Conservation (phyloP, 1,140 invertebrate species). For the Coelopa frigida region DNA sequence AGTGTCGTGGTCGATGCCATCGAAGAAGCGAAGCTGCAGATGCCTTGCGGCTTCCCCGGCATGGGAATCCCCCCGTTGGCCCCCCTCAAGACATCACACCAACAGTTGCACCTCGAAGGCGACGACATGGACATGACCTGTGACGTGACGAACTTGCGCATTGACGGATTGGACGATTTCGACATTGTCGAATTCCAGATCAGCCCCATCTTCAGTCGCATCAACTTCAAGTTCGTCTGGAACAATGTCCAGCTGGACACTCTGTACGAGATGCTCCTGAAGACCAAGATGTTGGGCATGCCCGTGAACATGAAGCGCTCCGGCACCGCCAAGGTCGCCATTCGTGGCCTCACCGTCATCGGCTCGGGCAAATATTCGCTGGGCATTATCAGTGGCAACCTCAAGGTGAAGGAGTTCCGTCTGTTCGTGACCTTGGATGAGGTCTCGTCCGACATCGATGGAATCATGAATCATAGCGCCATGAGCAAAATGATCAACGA, state of each 20-base stretch:
- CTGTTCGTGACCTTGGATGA: slow-evolving; percentile 24
- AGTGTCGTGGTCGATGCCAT: slow-evolving; percentile 19
- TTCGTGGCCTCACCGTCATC: slow-evolving; percentile 24
- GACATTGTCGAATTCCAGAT: slow-evolving; percentile 19
- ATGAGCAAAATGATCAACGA: slow-evolving; percentile 38
- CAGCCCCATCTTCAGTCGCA: slow-evolving; percentile 13
- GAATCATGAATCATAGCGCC: slow-evolving; percentile 29
- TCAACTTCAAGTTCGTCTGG: slow-evolving; percentile 22
- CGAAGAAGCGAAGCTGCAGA: slow-evolving; percentile 19
- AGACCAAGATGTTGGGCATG: slow-evolving; percentile 12
- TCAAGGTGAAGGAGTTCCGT: slow-evolving; percentile 24
- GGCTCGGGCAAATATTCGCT: slow-evolving; percentile 26
- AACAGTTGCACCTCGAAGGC: slow-evolving; percentile 16
- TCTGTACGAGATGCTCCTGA: slow-evolving; percentile 18
- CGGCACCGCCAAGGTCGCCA: slow-evolving; percentile 30
- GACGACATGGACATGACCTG: slow-evolving; percentile 18
- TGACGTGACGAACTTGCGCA: slow-evolving; percentile 17
- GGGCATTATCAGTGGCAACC: slow-evolving; percentile 12
- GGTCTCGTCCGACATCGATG: slow-evolving; percentile 33
- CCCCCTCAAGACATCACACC: slow-evolving; percentile 17
- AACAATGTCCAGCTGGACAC: slow-evolving; percentile 25
- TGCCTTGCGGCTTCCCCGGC: slow-evolving; percentile 23
- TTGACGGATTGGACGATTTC: slow-evolving; percentile 30
- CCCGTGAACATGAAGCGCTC: slow-evolving; percentile 20
- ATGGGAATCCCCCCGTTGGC: slow-evolving; percentile 30